Conservation (phyloP, 1,140 invertebrate genomes). For the Lepidurus couesii region DNA sequence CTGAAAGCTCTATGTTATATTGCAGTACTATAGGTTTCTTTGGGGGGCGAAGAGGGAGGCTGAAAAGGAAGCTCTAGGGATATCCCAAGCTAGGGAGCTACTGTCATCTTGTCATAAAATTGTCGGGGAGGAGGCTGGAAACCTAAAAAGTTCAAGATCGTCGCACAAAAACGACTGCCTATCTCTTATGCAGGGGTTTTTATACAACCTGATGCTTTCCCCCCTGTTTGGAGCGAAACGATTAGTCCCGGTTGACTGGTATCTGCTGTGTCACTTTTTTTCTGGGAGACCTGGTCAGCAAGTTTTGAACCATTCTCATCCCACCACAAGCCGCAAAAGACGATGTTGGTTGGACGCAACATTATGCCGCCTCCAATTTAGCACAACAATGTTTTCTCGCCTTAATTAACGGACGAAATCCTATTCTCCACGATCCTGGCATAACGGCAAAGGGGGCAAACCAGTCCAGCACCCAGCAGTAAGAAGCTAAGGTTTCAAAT, state of each 20-base stretch:
- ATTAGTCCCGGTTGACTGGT: slow-evolving; percentile 1
- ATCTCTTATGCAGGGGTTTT: background rate
- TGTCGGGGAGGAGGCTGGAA: background rate
- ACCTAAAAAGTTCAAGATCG: background rate
- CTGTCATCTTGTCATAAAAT: slow-evolving; percentile 19
- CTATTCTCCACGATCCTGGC: background rate
- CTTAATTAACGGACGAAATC: slow-evolving; percentile 7
- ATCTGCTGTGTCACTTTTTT: background rate
- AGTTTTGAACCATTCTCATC: background rate
- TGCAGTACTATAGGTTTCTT: background rate
- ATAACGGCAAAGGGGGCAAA: background rate
- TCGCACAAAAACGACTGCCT: background rate
- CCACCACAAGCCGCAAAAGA: slow-evolving; percentile 4
- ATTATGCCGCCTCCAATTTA: slow-evolving; percentile 22
- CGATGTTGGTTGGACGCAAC: slow-evolving; percentile 8
- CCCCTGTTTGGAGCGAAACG: slow-evolving; percentile 10
- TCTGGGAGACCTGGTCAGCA: background rate
- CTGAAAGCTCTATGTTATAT: slow-evolving; percentile 15
- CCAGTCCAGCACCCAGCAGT: background rate
- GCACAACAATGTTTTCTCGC: slow-evolving; percentile 21
- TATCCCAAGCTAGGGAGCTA: background rate
- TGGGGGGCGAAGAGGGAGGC: background rate
- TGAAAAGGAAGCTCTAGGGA: background rate
- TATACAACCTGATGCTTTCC: slow-evolving; percentile 13
- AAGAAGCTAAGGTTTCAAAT: background rate